phyloP scores from a whole-genome alignment of 92 coral and sea anemone species.

The Ricordea florida region DNA sequence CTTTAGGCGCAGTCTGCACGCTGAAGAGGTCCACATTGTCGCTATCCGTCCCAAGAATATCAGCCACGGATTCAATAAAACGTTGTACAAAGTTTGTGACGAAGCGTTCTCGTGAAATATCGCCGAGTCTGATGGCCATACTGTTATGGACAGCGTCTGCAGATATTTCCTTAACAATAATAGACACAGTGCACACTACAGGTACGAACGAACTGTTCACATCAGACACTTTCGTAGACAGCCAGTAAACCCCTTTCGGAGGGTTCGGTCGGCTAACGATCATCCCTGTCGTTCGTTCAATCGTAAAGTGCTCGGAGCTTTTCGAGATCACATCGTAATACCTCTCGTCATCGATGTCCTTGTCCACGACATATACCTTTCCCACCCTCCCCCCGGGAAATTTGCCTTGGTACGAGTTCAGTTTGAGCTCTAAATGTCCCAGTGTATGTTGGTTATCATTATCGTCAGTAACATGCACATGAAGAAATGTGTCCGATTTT shows the following conservation, averaged over 20 bases:
- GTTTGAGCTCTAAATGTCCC: constrained; percentile 66
- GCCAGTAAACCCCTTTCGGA: constrained; percentile 54
- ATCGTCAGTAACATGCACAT: constrained; percentile 72
- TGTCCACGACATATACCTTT: constrained; percentile 82
- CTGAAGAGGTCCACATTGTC: constrained; percentile 90
- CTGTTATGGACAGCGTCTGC: constrained; percentile 82
- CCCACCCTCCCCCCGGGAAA: constrained; percentile 87
- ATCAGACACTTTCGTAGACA: constrained; percentile 78
- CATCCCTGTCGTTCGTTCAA: constrained; percentile 73
- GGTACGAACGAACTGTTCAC: constrained; percentile 61
- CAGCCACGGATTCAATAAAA: constrained; percentile 74
- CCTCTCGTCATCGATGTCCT: constrained; percentile 86
- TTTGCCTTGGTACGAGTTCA: constrained; percentile 72
- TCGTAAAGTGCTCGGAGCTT: constrained; percentile 58
- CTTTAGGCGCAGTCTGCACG: constrained; percentile 66
- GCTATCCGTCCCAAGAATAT: constrained; percentile 50
- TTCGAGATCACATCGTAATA: constrained; percentile 58
- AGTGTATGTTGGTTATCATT: constrained; percentile 88
- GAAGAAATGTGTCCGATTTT: constrained; percentile 40
- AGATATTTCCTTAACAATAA: constrained; percentile 67
- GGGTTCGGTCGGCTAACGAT: constrained; percentile 72
- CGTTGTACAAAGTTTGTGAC: constrained; percentile 51
- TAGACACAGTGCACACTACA: constrained; percentile 72
- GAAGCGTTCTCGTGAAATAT: constrained; percentile 47
- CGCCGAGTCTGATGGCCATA: constrained; percentile 71